Conservation (phyloP, 2,113 vertebrate species). For the Chionomys nivalis region DNA sequence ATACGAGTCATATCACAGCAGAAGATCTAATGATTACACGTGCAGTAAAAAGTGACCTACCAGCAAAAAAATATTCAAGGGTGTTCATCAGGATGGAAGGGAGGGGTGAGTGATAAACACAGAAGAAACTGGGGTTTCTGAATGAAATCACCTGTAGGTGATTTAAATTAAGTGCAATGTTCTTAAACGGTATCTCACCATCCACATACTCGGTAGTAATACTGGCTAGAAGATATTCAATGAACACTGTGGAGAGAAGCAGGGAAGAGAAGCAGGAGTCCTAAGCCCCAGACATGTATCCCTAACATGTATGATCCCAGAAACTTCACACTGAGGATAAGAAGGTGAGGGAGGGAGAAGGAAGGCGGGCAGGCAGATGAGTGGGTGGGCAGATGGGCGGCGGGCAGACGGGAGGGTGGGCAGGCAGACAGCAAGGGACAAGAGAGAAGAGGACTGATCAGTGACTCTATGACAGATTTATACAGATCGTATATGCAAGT, state of each 20-base stretch:
- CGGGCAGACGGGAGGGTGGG: no score
- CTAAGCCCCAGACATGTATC: neutral
- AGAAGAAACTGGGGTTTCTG: neutral
- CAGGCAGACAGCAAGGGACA: neutral
- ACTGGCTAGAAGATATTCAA: neutral
- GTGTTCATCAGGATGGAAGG: neutral
- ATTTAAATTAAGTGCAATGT: slow-evolving; percentile 22
- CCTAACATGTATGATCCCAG: neutral
- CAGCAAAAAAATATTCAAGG: slow-evolving; percentile 11
- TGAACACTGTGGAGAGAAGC: neutral
- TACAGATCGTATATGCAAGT: neutral
- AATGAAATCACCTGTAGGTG: neutral
- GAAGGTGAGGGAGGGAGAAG: neutral
- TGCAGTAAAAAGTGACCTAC: neutral
- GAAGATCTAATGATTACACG: neutral
- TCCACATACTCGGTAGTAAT: neutral
- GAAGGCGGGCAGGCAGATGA: rapidly evolving
- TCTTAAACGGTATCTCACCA: slow-evolving; percentile 16
- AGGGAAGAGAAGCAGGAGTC: neutral
- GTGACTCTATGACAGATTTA: neutral
- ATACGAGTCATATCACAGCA: neutral
- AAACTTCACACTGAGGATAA: neutral
- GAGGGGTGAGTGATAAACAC: neutral
- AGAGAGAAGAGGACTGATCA: neutral
- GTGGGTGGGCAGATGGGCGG: neutral